Conservation (phyloP, 1,140 invertebrate species). For the Drosophila nigrodunni region DNA sequence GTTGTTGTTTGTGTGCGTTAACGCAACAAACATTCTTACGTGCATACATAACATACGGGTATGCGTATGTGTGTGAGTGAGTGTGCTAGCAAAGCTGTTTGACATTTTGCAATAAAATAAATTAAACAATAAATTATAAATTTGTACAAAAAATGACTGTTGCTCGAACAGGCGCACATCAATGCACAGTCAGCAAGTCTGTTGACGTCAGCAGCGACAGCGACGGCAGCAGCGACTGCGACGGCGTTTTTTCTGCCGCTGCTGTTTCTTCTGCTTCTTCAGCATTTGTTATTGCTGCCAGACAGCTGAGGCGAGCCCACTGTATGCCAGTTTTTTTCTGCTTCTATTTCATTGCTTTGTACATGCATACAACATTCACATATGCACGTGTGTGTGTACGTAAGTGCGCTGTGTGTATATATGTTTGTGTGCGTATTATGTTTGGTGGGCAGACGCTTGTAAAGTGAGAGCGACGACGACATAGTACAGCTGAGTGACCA, state of each 20-base stretch:
- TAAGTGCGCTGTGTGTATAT: conserved; percentile 2
- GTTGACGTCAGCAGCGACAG: conserved; percentile 11
- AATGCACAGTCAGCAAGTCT: conserved; percentile 26
- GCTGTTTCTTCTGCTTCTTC: conserved; percentile 17
- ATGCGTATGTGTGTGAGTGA: neutral
- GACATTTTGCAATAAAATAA: conserved; percentile 81
- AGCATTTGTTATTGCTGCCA: conserved; percentile 30
- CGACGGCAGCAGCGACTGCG: conserved; percentile 12
- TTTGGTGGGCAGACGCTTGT: conserved; percentile 21
- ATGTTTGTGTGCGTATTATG: neutral
- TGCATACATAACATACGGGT: neutral
- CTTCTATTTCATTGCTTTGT: conserved; percentile 48
- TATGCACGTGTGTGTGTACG: conserved; percentile 6
- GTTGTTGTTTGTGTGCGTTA: conserved; percentile 8
- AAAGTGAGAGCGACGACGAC: conserved; percentile 21
- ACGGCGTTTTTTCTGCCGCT: conserved; percentile 14
- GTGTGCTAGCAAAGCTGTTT: conserved; percentile 24
- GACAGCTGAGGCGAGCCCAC: conserved; percentile 42
- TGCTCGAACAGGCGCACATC: conserved; percentile 69
- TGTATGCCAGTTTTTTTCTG: conserved; percentile 62
- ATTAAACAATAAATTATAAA: conserved; percentile 84
- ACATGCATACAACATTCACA: neutral
- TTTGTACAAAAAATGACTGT: conserved; percentile 84
- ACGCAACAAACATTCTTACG: conserved; percentile 12
- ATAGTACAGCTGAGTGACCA: conserved; percentile 17